Evolutionary conservation across 2,113 vertebrate genomes (phyloP).

Genomic region (Mionectes macconnelli): DNA sequence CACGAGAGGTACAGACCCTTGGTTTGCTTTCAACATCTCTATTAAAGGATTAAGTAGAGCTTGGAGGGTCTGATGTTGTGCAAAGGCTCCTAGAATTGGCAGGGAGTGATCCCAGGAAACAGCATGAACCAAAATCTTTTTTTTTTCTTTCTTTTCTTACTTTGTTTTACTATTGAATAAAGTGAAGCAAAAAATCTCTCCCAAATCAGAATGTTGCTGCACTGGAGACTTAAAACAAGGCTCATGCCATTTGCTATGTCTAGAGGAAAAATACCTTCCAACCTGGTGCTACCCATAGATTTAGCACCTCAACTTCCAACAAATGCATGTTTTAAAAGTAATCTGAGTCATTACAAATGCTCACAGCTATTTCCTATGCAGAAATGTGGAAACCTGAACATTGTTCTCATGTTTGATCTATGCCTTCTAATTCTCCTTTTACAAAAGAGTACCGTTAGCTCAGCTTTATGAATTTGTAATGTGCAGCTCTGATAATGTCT

Average conservation of each 20-base stretch:
- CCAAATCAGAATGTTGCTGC: background rate
- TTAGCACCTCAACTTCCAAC: background rate
- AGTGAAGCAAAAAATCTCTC: background rate
- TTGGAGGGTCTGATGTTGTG: background rate
- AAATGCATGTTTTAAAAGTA: background rate
- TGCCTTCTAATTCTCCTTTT: background rate
- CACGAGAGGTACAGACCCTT: slow-evolving; percentile 75
- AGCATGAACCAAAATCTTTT: background rate
- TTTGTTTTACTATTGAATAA: background rate
- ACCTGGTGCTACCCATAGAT: background rate
- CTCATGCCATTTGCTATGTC: background rate
- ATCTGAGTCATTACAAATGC: background rate
- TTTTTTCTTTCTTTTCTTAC: background rate
- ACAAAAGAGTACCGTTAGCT: background rate
- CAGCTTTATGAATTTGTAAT: background rate
- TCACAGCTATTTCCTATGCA: background rate
- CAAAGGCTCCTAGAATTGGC: background rate
- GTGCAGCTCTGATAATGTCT: background rate
- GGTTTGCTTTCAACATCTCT: background rate
- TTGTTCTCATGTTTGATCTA: background rate
- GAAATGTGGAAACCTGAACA: background rate
- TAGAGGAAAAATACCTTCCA: background rate
- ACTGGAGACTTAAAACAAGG: background rate
- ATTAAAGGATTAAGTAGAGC: background rate
- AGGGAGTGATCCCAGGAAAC: background rate